These are phyloP conservation scores for Adelognathus sp. DNA, from an alignment of 2,888 invertebrate genomes.

Conservation along the genomic window DNA sequence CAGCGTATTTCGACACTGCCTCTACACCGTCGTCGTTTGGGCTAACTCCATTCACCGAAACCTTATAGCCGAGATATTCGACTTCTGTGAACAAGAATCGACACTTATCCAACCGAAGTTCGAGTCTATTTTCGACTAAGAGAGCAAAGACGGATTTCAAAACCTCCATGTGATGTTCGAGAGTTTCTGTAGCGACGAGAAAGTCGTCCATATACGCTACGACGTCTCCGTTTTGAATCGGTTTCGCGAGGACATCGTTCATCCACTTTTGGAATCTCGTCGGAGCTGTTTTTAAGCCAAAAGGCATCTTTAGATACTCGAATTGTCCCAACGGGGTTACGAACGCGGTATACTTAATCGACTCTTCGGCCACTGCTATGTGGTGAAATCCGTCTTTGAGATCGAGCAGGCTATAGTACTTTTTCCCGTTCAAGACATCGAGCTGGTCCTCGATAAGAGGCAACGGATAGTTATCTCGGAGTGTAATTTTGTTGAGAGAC, in stretches of 20 bases:
- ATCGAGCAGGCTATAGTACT: conserved; percentile 42
- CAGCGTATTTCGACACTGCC: conserved; percentile 3
- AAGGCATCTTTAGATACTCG: conserved; percentile 44
- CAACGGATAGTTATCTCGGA: conserved; percentile 51
- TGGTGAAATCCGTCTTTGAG: conserved; percentile 44
- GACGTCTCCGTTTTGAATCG: conserved; percentile 31
- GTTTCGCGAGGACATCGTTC: conserved; percentile 5
- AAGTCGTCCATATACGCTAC: conserved; percentile 56
- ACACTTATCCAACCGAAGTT: background rate
- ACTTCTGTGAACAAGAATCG: no score
- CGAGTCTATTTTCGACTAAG: conserved; percentile 28
- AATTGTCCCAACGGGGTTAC: conserved; percentile 34
- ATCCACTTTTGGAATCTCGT: conserved; percentile 32
- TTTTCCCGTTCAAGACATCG: conserved; percentile 37
- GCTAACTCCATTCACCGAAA: background rate
- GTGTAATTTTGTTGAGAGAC: conserved; percentile 28
- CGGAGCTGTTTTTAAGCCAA: conserved; percentile 33
- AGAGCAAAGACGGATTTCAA: conserved; percentile 33
- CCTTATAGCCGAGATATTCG: conserved; percentile 1
- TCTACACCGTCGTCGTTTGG: conserved; percentile 17
- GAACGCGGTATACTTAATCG: conserved; percentile 40
- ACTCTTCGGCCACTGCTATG: conserved; percentile 15
- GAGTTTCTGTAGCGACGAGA: conserved; percentile 42
- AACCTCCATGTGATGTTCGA: conserved; percentile 43
- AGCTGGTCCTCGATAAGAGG: conserved; percentile 58